Evolutionary conservation across 2,888 invertebrate species (phyloP).

Genomic region (Ophonus ardosiacus): DNA sequence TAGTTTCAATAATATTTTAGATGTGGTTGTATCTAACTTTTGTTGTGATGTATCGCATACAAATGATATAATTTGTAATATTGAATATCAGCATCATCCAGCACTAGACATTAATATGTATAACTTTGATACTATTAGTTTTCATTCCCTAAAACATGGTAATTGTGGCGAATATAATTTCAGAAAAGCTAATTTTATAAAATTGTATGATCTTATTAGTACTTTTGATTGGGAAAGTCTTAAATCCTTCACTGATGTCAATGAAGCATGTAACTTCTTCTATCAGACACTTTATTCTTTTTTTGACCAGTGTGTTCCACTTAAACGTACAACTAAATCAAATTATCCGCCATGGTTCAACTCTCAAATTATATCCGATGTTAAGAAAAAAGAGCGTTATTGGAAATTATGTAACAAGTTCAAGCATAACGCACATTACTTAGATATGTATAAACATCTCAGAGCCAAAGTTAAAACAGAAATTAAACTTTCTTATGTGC

Average conservation of each 20-base stretch:
- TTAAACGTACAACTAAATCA: too few relatives aligned
- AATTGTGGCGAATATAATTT: neutral
- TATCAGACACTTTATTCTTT: neutral
- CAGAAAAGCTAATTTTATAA: neutral
- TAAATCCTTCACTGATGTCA: neutral
- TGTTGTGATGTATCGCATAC: neutral
- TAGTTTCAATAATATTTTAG: too few relatives aligned
- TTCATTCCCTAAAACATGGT: neutral
- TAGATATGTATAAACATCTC: too few relatives aligned
- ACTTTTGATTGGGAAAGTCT: neutral
- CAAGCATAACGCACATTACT: too few relatives aligned
- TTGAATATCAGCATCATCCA: constrained; percentile 8
- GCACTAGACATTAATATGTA: neutral
- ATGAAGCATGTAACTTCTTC: neutral
- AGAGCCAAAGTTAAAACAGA: too few relatives aligned
- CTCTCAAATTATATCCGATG: too few relatives aligned
- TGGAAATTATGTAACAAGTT: too few relatives aligned
- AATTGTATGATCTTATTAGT: neutral
- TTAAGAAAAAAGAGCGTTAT: too few relatives aligned
- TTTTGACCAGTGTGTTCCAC: too few relatives aligned
- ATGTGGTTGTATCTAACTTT: too few relatives aligned
- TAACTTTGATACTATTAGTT: neutral
- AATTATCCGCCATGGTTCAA: too few relatives aligned
- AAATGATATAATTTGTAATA: neutral
- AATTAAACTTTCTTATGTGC: too few relatives aligned